Conservation (phyloP, 1,140 invertebrate genomes). For the Aphidius ervi region DNA sequence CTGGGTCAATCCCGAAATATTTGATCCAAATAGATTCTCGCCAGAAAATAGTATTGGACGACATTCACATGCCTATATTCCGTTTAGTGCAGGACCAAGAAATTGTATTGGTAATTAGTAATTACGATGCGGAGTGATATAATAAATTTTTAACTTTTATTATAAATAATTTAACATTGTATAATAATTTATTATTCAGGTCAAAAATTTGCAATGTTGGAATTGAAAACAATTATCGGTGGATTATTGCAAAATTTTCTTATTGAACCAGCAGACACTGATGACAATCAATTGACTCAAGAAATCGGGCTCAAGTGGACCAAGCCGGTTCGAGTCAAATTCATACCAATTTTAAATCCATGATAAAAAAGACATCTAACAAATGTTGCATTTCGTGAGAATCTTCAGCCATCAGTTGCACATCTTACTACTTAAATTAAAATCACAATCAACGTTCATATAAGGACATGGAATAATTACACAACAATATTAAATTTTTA, state of each 20-base stretch:
- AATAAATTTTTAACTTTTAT: background rate
- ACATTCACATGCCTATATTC: constrained; percentile 57
- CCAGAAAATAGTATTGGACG: constrained; percentile 57
- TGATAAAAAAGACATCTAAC: no score
- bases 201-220: constrained; percentile 76
- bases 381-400: no score
- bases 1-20: constrained; percentile 35
- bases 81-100: constrained; percentile 69
- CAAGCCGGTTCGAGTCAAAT: constrained; percentile 29
- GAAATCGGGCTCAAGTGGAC: constrained; percentile 38
- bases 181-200: constrained; percentile 41
- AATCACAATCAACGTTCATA: no score
- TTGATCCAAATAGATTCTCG: constrained; percentile 47
- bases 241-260: constrained; percentile 64
- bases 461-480: no score
- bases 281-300: constrained; percentile 27
- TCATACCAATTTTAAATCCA: constrained; percentile 26
- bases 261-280: constrained; percentile 43
- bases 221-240: constrained; percentile 68
- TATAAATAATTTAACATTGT: no score
- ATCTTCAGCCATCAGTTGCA: no score
- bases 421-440: no score
- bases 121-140: no score
- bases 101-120: constrained; percentile 64
- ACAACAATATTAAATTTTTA: no score